A percentile compares a stretch with the other conserved stretches of the same genome.
Evolutionary conservation across 1,140 invertebrate genomes (phyloP).

Genomic region (Lasioglossum baleicum): DNA sequence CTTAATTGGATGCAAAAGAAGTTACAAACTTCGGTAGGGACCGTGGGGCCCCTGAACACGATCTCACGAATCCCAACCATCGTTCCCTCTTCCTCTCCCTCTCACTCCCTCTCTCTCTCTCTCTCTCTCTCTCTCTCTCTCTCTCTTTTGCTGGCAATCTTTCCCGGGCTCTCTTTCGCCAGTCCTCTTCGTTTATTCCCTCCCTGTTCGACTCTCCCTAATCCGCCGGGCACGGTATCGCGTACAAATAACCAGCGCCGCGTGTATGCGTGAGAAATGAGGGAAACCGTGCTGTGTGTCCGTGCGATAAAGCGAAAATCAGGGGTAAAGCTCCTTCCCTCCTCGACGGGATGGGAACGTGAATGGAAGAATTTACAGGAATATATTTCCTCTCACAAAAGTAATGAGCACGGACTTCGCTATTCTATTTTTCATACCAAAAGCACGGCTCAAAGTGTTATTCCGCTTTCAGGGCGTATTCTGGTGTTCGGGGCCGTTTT

Average conservation of each 20-base stretch:
- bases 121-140: neutral
- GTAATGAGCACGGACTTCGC: too few species aligned
- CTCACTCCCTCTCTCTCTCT: neutral
- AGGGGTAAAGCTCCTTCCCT: neutral
- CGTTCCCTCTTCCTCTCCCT: neutral
- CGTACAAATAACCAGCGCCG: slow-evolving; percentile 49
- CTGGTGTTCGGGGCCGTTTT: too few species aligned
- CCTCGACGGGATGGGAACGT: neutral
- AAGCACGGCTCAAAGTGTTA: too few species aligned
- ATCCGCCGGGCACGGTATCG: slow-evolving; percentile 34
- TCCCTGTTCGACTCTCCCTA: slow-evolving; percentile 20
- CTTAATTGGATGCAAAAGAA: slow-evolving; percentile 69
- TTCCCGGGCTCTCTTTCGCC: too few species aligned
- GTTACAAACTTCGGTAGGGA: slow-evolving; percentile 62
- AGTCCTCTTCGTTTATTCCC: neutral
- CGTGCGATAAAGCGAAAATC: slow-evolving; percentile 11
- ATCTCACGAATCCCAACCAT: slow-evolving; percentile 46
- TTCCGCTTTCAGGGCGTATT: too few species aligned
- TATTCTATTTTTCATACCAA: too few species aligned
- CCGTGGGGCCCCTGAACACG: slow-evolving; percentile 50
- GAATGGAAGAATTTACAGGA: neutral
- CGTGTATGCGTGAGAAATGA: slow-evolving; percentile 4
- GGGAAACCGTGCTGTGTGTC: too few species aligned
- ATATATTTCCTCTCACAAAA: too few species aligned
- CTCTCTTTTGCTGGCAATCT: neutral